phyloP scores from a whole-genome alignment of 2,888 invertebrate species.

The Mythimna ferrago region DNA sequence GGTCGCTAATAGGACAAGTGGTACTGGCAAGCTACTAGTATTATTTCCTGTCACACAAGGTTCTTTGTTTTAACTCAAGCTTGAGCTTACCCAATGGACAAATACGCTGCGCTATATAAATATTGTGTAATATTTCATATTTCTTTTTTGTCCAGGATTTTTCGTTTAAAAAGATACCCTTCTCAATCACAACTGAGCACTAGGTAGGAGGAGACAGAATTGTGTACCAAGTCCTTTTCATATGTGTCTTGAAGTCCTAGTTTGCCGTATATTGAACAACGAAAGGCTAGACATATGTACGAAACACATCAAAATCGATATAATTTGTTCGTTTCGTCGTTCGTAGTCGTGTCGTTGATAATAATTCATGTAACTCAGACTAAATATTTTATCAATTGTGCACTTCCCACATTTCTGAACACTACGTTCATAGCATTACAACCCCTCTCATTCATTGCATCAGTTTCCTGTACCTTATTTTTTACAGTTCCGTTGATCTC shows the following conservation, averaged over 20 bases:
- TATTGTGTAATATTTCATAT: background rate
- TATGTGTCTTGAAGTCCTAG: no score
- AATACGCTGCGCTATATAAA: background rate
- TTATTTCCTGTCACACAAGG: background rate
- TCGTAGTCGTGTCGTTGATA: background rate
- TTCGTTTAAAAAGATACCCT: background rate
- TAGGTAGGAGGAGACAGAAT: no score
- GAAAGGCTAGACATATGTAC: background rate
- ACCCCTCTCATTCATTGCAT: background rate
- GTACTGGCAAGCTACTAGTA: background rate
- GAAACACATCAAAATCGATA: conserved; percentile 10
- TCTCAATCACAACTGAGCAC: background rate
- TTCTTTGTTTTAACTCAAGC: background rate
- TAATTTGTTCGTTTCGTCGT: conserved; percentile 9
- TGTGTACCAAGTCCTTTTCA: no score
- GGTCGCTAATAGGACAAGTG: background rate
- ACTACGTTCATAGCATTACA: background rate
- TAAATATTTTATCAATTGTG: conserved; percentile 10
- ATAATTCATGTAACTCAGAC: conserved; percentile 19
- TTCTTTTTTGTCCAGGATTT: background rate
- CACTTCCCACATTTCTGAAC: background rate
- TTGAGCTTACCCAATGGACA: background rate
- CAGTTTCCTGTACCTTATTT: background rate
- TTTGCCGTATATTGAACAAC: no score
- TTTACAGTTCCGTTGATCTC: background rate